Evolutionary conservation across 2,113 vertebrate species (phyloP).

Genomic region (Poeciliopsis retropinna): DNA sequence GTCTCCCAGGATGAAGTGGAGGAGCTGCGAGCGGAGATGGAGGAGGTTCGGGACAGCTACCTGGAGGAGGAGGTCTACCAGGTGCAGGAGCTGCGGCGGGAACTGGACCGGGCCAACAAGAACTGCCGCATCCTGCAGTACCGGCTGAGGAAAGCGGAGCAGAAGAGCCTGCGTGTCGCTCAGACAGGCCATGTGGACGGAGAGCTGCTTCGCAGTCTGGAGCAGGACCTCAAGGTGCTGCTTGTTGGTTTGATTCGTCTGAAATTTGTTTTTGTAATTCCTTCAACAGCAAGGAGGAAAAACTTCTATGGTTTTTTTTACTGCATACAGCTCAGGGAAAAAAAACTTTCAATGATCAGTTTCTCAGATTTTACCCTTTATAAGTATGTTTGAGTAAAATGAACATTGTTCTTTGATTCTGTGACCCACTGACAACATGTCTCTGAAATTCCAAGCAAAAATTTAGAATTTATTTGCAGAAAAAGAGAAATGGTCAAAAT

Average conservation of each 20-base stretch:
- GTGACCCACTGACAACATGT: no score
- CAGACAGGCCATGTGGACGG: constrained; percentile 97
- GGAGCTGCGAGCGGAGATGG: constrained; percentile 97
- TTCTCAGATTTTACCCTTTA: no score
- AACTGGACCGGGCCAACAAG: constrained; percentile 97
- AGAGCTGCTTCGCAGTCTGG: constrained; percentile 91
- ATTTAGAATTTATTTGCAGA: no score
- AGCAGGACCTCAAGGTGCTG: constrained; percentile 95
- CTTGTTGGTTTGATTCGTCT: background rate
- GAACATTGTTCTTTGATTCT: no score
- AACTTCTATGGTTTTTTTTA: background rate
- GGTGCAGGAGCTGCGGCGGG: constrained; percentile 94
- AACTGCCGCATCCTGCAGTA: constrained; percentile 98
- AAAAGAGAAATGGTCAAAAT: no score
- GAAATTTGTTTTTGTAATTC: background rate
- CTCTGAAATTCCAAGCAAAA: no score
- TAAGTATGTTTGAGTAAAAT: no score
- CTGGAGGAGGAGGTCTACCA: constrained; percentile 99
- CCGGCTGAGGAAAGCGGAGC: constrained; percentile 96
- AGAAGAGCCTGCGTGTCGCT: constrained; percentile 95
- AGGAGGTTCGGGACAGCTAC: constrained; percentile 97
- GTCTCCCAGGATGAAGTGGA: constrained; percentile 92
- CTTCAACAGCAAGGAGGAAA: background rate
- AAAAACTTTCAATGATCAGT: no score
- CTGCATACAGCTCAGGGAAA: no score